A percentile compares a stretch with the other conserved stretches of the same genome.
Evolutionary conservation across 2,888 invertebrate species (phyloP).

Genomic region (Eilema griseolum): DNA sequence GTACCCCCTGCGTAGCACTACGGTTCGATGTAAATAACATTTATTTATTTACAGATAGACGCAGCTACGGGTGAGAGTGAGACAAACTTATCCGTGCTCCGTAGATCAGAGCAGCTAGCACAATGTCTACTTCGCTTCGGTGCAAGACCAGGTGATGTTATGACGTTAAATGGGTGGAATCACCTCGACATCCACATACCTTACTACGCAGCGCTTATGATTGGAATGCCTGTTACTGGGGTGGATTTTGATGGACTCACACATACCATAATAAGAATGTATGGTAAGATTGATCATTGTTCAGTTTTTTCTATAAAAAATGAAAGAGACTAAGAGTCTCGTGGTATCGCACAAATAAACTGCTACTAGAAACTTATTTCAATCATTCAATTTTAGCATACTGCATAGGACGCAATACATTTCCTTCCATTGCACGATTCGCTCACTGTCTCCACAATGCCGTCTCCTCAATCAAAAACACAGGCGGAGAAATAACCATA

Average conservation of each 20-base stretch:
- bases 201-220: conserved; percentile 69
- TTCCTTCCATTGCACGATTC: too few species aligned
- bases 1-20: too few species aligned
- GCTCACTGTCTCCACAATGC: too few species aligned
- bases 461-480: too few species aligned
- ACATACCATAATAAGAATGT: conserved; percentile 62
- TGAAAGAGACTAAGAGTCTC: too few species aligned
- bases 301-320: too few species aligned
- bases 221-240: conserved; percentile 69
- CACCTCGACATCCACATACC: conserved; percentile 74
- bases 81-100: conserved; percentile 65
- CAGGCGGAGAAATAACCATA: too few species aligned
- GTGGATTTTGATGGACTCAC: conserved; percentile 37
- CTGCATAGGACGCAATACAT: too few species aligned
- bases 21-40: too few species aligned
- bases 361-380: too few species aligned
- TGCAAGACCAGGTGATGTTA: conserved; percentile 67
- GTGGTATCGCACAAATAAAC: too few species aligned
- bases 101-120: conserved; percentile 66
- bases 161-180: conserved; percentile 71
- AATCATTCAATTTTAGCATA: too few species aligned
- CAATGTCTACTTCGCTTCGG: conserved; percentile 63
- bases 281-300: conserved; percentile 54
- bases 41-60: conserved; percentile 66
- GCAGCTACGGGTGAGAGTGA: conserved; percentile 71